Evolutionary conservation across 2,888 invertebrate species (phyloP).

Genomic region (Aporophyla nigra): DNA sequence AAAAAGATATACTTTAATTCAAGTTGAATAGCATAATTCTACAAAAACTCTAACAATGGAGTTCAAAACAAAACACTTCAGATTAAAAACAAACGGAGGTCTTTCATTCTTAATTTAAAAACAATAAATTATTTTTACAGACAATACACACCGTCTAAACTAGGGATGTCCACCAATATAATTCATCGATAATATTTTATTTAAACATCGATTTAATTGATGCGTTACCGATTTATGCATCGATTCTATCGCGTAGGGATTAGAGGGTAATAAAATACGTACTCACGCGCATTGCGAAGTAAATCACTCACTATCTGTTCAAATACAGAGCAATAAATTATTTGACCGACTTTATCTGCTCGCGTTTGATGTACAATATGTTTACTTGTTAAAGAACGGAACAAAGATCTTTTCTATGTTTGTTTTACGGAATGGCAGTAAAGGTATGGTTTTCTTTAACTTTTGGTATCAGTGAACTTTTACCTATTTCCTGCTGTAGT

Average conservation of each 20-base stretch:
- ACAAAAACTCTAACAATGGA: slow-evolving; percentile 9
- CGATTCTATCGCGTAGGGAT: slow-evolving; percentile 66
- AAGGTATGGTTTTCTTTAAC: slow-evolving; percentile 47
- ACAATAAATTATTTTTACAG: slow-evolving; percentile 2
- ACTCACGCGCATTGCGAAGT: slow-evolving; percentile 57
- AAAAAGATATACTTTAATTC: not conserved
- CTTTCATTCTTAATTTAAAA: slow-evolving; percentile 29
- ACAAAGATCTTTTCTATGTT: slow-evolving; percentile 57
- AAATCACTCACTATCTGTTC: slow-evolving; percentile 74
- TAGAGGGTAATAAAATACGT: slow-evolving; percentile 64
- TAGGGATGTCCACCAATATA: slow-evolving; percentile 13
- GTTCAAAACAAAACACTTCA: slow-evolving; percentile 31
- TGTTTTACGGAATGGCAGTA: slow-evolving; percentile 40
- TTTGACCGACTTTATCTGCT: slow-evolving; percentile 65
- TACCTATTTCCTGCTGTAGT: too few species aligned
- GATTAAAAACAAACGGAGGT: slow-evolving; percentile 31
- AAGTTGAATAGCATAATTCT: not conserved
- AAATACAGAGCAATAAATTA: slow-evolving; percentile 69
- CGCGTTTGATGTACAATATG: slow-evolving; percentile 74
- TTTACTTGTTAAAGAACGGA: slow-evolving; percentile 64
- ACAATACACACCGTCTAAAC: not conserved
- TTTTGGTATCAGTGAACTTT: slow-evolving; percentile 16
- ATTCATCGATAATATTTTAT: slow-evolving; percentile 34
- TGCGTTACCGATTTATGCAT: slow-evolving; percentile 43
- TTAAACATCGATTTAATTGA: slow-evolving; percentile 40